phyloP scores from a whole-genome alignment of 2,888 invertebrate genomes.

The Trilocha varians region DNA sequence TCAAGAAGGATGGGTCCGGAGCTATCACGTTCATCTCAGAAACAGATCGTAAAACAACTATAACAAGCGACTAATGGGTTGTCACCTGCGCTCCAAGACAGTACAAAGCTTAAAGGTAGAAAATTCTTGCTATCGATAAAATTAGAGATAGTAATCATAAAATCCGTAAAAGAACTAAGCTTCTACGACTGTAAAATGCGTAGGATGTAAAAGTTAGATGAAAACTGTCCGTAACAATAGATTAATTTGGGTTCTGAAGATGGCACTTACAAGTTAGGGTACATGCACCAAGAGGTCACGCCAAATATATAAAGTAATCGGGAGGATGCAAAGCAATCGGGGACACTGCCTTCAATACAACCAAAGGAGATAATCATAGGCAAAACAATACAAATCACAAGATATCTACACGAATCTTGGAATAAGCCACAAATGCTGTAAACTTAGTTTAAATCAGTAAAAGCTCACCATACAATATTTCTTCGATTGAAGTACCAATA shows the following conservation, averaged over 20 bases:
- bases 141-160: slow-evolving; percentile 30
- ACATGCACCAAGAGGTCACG: slow-evolving; percentile 75
- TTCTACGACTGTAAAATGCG: slow-evolving; percentile 48
- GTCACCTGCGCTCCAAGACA: slow-evolving; percentile 46
- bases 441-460: slow-evolving; percentile 36
- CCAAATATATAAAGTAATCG: slow-evolving; percentile 58
- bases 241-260: slow-evolving; percentile 28
- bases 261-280: slow-evolving; percentile 50
- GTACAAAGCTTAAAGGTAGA: slow-evolving; percentile 49
- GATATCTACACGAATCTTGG: slow-evolving; percentile 38
- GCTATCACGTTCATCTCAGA: slow-evolving; percentile 33
- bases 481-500: slow-evolving; percentile 38
- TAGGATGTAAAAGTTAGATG: slow-evolving; percentile 32
- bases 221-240: slow-evolving; percentile 30
- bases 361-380: slow-evolving; percentile 61
- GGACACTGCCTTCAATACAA: slow-evolving; percentile 73
- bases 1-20: slow-evolving; percentile 33
- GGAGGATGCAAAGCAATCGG: slow-evolving; percentile 72
- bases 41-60: slow-evolving; percentile 38
- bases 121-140: slow-evolving; percentile 33
- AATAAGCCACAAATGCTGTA: slow-evolving; percentile 41
- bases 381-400: slow-evolving; percentile 53
- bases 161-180: slow-evolving; percentile 51
- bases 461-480: slow-evolving; percentile 51
- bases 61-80: slow-evolving; percentile 59